phyloP scores from a whole-genome alignment of 1,140 invertebrate genomes.

The Drosophila paulistorum region DNA sequence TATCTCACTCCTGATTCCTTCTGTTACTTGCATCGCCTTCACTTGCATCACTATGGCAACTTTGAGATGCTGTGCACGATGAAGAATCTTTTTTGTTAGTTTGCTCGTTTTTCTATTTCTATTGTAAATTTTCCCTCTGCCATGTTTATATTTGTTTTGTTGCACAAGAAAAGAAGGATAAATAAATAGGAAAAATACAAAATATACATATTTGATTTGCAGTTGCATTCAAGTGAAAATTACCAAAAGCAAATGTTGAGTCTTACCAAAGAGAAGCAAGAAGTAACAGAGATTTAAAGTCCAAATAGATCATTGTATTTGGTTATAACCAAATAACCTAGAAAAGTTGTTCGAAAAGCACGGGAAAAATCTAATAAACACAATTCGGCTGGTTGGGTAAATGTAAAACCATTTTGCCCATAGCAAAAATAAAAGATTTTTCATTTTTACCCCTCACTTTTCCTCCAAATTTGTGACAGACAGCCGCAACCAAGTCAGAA shows the following conservation, averaged over 20 bases:
- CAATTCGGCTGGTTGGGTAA: slow-evolving; percentile 21
- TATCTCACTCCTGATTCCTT: not conserved
- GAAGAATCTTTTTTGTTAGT: slow-evolving; percentile 31
- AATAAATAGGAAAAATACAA: slow-evolving; percentile 63
- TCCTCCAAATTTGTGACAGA: slow-evolving; percentile 16
- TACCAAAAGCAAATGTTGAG: slow-evolving; percentile 39
- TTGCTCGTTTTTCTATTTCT: slow-evolving; percentile 44
- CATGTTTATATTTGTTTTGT: slow-evolving; percentile 20
- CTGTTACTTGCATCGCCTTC: not conserved
- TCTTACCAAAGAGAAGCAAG: not conserved
- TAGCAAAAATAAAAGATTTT: slow-evolving; percentile 32
- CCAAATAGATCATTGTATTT: slow-evolving; percentile 8
- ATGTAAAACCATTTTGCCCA: slow-evolving; percentile 21
- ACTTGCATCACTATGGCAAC: not conserved
- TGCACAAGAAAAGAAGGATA: slow-evolving; percentile 54
- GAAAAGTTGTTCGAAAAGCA: slow-evolving; percentile 39
- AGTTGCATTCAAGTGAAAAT: slow-evolving; percentile 67
- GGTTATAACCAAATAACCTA: slow-evolving; percentile 70
- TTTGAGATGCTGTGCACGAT: slow-evolving; percentile 21
- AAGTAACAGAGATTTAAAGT: not conserved
- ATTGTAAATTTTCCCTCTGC: slow-evolving; percentile 48
- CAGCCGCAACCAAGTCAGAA: slow-evolving; percentile 38
- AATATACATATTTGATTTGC: slow-evolving; percentile 65
- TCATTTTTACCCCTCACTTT: slow-evolving; percentile 20
- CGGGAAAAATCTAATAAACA: slow-evolving; percentile 69